These are phyloP conservation scores for Scaptomyza graminum DNA, from an alignment of 1,140 invertebrate species.

Conservation along the genomic window DNA sequence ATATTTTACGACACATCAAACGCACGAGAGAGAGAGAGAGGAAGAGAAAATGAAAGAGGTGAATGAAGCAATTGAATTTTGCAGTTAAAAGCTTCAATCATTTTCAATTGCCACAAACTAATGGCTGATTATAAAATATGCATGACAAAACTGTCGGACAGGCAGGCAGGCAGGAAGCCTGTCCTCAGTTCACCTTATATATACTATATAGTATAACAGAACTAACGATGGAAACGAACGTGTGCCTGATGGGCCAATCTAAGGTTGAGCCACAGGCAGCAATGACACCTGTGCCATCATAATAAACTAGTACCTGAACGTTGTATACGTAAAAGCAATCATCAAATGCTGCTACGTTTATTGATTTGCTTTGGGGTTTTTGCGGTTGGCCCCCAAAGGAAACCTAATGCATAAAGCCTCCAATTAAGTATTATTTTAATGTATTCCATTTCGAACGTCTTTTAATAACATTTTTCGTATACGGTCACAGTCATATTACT, in stretches of 20 bases:
- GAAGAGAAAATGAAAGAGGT: neutral
- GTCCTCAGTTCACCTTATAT: constrained; percentile 24
- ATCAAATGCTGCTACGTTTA: constrained; percentile 51
- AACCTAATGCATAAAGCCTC: constrained; percentile 56
- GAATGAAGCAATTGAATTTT: constrained; percentile 77
- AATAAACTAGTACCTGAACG: neutral
- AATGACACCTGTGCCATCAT: constrained; percentile 35
- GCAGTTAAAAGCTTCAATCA: constrained; percentile 82
- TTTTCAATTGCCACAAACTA: constrained; percentile 81
- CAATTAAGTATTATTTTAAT: constrained; percentile 82
- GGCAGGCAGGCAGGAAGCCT: constrained; percentile 31
- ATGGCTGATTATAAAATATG: constrained; percentile 81
- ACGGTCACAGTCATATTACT: constrained; percentile 61
- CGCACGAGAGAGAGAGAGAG: neutral
- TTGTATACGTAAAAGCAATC: constrained; percentile 28
- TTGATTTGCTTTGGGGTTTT: constrained; percentile 68
- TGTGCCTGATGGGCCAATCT: constrained; percentile 62
- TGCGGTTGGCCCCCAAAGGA: constrained; percentile 28
- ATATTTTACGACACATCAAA: constrained; percentile 63
- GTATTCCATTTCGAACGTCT: constrained; percentile 78
- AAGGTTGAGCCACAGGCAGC: constrained; percentile 31
- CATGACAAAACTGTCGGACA: constrained; percentile 49
- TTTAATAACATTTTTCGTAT: constrained; percentile 77
- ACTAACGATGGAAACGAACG: constrained; percentile 54
- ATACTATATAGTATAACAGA: neutral